Conservation (phyloP, 2,797 vertebrate species). For the Acanthopagrus latus region DNA sequence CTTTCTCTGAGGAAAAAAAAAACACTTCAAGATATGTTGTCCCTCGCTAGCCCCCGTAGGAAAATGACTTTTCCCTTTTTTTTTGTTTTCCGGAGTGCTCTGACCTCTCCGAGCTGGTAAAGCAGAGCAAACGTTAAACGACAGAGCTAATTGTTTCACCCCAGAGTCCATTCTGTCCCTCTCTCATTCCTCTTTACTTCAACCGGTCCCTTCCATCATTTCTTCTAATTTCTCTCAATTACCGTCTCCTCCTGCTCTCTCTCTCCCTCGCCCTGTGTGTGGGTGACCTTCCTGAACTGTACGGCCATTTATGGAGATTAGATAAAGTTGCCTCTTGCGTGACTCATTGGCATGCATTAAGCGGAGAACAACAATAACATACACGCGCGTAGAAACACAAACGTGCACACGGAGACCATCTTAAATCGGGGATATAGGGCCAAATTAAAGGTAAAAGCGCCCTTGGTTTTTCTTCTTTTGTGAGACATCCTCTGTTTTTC, state of each 20-base stretch:
- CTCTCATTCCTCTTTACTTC: conserved; percentile 62
- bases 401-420: conserved; percentile 88
- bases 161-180: conserved; percentile 57
- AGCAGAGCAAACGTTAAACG: conserved; percentile 63
- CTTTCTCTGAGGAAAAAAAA: not conserved
- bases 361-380: conserved; percentile 72
- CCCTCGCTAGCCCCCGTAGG: conserved; percentile 16
- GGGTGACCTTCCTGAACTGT: conserved; percentile 85
- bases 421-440: conserved; percentile 89
- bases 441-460: conserved; percentile 94
- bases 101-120: conserved; percentile 66
- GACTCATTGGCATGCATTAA: conserved; percentile 94
- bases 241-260: conserved; percentile 70
- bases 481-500: conserved; percentile 81
- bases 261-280: conserved; percentile 40
- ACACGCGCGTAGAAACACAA: conserved; percentile 39
- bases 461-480: conserved; percentile 79
- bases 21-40: conserved; percentile 24
- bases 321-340: conserved; percentile 90
- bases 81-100: conserved; percentile 28
- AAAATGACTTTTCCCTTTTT: conserved; percentile 22
- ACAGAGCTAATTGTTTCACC: conserved; percentile 73
- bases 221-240: conserved; percentile 78
- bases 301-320: conserved; percentile 97
- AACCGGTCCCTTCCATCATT: conserved; percentile 69